phyloP scores from a whole-genome alignment of 64 coral and sea anemone species.

The Montipora efflorescens region DNA sequence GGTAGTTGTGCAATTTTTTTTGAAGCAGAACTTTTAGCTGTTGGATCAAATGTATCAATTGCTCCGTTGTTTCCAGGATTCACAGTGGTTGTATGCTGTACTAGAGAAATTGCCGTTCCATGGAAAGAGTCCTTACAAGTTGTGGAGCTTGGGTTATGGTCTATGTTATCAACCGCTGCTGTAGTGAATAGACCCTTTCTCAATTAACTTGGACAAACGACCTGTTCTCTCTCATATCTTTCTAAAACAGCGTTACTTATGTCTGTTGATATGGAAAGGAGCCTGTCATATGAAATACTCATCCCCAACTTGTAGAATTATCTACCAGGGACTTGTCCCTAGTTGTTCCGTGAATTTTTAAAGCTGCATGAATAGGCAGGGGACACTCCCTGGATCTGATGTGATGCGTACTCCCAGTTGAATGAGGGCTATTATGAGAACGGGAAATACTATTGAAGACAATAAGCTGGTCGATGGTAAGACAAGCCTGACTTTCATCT shows the following conservation, averaged over 20 bases:
- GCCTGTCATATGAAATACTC: slow-evolving; percentile 52
- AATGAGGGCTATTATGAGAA: slow-evolving; percentile 19
- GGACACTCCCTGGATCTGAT: slow-evolving; percentile 50
- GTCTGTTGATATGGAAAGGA: slow-evolving; percentile 31
- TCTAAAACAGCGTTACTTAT: slow-evolving; percentile 44
- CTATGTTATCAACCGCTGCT: not conserved
- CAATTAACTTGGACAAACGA: no score
- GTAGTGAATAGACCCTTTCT: not conserved
- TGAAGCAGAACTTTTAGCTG: not conserved
- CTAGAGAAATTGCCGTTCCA: no score
- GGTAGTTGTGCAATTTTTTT: slow-evolving; percentile 12
- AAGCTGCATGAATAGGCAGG: not conserved
- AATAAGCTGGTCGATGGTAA: slow-evolving; percentile 37
- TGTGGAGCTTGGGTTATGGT: no score
- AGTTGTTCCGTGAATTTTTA: slow-evolving; percentile 66
- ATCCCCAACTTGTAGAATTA: slow-evolving; percentile 65
- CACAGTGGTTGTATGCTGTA: not conserved
- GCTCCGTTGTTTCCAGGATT: not conserved
- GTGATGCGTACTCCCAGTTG: slow-evolving; percentile 55
- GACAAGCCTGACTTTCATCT: not conserved
- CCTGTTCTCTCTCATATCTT: not conserved
- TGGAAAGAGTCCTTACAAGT: no score
- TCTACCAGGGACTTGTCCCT: slow-evolving; percentile 57
- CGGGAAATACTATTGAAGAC: slow-evolving; percentile 58
- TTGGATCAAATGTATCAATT: slow-evolving; percentile 24